These are phyloP conservation scores for Trachelus troglodyta DNA, from an alignment of 2,888 invertebrate species.

Conservation along the genomic window DNA sequence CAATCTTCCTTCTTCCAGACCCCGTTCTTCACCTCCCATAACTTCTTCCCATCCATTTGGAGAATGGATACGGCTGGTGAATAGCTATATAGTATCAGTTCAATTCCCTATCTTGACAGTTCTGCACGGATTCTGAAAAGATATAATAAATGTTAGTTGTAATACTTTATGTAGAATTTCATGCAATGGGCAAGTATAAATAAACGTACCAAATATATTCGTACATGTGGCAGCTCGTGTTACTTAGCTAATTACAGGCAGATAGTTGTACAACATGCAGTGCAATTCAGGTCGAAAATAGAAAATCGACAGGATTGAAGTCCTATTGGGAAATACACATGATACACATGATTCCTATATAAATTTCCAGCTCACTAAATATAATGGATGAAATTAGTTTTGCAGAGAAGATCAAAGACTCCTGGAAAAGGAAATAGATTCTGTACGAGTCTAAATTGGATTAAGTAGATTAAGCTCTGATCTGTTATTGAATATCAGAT, in stretches of 20 bases:
- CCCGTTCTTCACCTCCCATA: not conserved
- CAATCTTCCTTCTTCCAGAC: not conserved
- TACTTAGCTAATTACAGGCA: not conserved
- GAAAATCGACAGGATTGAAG: not conserved
- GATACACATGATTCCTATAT: not conserved
- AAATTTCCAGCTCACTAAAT: not conserved
- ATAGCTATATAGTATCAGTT: not conserved
- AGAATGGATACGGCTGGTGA: not conserved
- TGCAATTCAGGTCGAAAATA: not conserved
- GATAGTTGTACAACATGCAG: not conserved
- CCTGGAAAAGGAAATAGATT: not conserved
- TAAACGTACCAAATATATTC: not conserved
- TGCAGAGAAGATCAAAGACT: not conserved
- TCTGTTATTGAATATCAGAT: not conserved
- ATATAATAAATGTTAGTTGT: not conserved
- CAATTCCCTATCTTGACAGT: not conserved
- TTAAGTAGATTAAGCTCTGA: not conserved
- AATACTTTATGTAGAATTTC: not conserved
- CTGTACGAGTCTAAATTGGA: not conserved
- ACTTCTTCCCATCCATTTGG: not conserved
- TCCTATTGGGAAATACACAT: not conserved
- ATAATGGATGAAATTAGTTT: not conserved
- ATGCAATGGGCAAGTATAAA: not conserved
- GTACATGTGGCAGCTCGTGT: not conserved
- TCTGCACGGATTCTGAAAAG: not conserved